A percentile compares a stretch with the other conserved stretches of the same genome.
Conservation (phyloP, 2,113 vertebrate genomes). For the Anas platyrhynchos region DNA sequence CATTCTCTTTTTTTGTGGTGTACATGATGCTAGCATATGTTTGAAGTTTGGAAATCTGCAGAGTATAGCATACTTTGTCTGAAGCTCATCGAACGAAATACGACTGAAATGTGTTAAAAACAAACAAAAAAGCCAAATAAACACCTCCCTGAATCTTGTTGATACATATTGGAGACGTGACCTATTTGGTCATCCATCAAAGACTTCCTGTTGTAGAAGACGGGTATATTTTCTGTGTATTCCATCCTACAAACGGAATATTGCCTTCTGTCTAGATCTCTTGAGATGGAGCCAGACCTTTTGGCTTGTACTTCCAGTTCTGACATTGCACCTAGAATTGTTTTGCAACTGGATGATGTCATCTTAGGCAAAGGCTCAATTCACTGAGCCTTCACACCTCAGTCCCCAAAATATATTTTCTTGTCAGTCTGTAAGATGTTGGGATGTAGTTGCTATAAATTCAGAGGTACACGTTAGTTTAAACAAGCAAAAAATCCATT, state of each 20-base stretch:
- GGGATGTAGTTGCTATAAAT: neutral
- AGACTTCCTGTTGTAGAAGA: neutral
- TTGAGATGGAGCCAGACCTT: neutral
- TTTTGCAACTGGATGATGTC: neutral
- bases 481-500: neutral
- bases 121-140: neutral
- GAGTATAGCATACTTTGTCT: neutral
- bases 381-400: neutral
- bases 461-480: neutral
- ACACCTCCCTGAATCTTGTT: neutral
- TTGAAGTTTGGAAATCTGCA: neutral
- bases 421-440: neutral
- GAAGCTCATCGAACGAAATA: neutral
- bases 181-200: neutral
- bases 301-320: neutral
- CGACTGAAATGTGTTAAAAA: neutral
- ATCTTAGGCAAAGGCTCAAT: neutral
- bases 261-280: neutral
- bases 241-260: neutral
- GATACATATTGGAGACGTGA: neutral
- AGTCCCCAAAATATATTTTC: neutral
- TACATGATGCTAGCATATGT: neutral
- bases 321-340: neutral
- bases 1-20: neutral
- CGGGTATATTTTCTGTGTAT: neutral